Evolutionary conservation across 2,797 vertebrate genomes (phyloP).

Genomic region (Coluber constrictor): DNA sequence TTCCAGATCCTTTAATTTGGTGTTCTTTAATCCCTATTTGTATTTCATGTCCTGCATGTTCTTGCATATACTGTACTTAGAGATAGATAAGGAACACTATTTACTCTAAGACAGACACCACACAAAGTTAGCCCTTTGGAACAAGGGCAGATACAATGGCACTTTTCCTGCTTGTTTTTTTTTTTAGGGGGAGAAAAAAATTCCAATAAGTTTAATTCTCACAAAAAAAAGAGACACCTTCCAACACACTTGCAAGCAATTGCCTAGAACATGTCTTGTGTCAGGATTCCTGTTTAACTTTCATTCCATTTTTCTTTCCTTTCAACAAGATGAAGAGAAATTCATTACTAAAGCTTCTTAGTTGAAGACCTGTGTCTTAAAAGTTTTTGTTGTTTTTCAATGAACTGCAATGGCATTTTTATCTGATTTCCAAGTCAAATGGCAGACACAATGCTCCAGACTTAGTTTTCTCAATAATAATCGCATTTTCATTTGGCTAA

Average conservation of each 20-base stretch:
- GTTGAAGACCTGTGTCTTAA: not conserved
- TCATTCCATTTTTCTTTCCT: not conserved
- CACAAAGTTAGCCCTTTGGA: not conserved
- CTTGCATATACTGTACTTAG: not conserved
- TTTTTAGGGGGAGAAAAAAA: not conserved
- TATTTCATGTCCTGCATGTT: not conserved
- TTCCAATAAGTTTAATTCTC: not conserved
- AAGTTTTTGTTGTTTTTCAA: not conserved
- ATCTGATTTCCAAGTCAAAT: not conserved
- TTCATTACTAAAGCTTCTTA: not conserved
- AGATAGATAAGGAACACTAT: not conserved
- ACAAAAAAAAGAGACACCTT: conserved; percentile 12
- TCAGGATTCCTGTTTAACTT: conserved; percentile 27
- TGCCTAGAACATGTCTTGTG: conserved; percentile 37
- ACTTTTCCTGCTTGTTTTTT: not conserved
- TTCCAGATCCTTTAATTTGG: not conserved
- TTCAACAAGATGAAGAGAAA: not conserved
- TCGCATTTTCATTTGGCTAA: conserved; percentile 47
- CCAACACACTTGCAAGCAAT: conserved; percentile 45
- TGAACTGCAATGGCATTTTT: not conserved
- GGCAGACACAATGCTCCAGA: not conserved
- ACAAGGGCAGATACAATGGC: not conserved
- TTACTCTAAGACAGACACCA: not conserved
- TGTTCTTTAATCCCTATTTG: conserved; percentile 1
- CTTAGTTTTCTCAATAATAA: not conserved